Evolutionary conservation across 2,113 vertebrate genomes (phyloP), one percentile per base, ranked within the genome.

Genomic region (Cairina moschata): DNA sequence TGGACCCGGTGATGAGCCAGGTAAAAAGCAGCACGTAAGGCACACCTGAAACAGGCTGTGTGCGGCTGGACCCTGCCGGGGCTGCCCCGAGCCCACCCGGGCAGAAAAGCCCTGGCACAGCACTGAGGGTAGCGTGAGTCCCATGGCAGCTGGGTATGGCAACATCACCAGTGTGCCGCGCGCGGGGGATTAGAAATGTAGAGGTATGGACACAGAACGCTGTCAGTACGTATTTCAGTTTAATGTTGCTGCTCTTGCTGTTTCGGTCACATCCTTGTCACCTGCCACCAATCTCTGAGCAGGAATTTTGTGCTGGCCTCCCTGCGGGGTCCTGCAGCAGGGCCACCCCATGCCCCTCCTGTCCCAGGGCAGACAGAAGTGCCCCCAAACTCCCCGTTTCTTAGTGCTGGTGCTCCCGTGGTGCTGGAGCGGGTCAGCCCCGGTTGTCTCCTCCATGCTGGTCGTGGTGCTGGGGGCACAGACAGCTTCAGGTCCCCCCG

Each of bases 161-260:
- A 78, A 77, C 96, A 81, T 58, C 91, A 67, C 4, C 90, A 34
- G 81, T 22, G 65, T 92, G 95, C 91, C 93, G 92, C 83, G 74
- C 0, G 3, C 68, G 88, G 91, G 72, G 73, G 92, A 59, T 28
- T 31, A 13, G 23, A 91, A 54, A 81, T 48, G 21, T 48, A 48
- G 20, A 21, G 46, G 20, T 48, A 17, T 48, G 80, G 26, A 26
- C 15, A 9, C 58, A 17, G 58, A 1, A 6, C 14, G 54, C 31
- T 80, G 91, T 68, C 17, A 7, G 46, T 48, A 71, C 78, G 68
- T 42, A 32, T 1, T 26, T 32, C 22, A 18, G 72, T 48, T 63
- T 9, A 40, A 17, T 0, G 1, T 7, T 13, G 58, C 80, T 32
- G 68, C 65, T 92, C 74, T 34, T 14, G 63, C 3, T 22, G 0